phyloP scores from a whole-genome alignment of 2,113 vertebrate genomes.

The Mystacornis crossleyi region DNA sequence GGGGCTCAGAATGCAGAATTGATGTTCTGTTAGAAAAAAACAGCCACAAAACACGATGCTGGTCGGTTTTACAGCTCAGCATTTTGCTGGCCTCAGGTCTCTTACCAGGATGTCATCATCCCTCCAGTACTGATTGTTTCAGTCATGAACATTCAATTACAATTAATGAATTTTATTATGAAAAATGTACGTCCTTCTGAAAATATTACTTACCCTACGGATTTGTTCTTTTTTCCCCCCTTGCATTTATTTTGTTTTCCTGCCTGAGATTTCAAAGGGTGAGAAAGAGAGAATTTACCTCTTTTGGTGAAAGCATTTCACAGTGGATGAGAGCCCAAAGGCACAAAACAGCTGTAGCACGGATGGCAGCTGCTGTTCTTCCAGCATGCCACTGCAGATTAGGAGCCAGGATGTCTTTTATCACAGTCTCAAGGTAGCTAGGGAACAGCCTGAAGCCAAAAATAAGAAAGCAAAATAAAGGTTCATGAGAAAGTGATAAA shows the following conservation, averaged over 20 bases:
- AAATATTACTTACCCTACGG: neutral
- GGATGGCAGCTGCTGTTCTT: constrained; percentile 86
- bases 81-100: neutral
- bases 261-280: neutral
- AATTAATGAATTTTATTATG: neutral
- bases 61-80: neutral
- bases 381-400: constrained; percentile 94
- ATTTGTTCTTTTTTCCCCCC: accelerated
- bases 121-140: neutral
- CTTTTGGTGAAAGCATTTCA: constrained; percentile 73
- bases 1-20: neutral
- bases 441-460: constrained; percentile 79
- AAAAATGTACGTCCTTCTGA: neutral
- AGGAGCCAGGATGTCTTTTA: constrained; percentile 85
- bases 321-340: constrained; percentile 86
- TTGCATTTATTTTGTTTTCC: neutral
- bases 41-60: neutral
- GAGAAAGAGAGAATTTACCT: constrained; percentile 75
- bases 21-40: neutral
- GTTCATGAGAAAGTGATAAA: constrained; percentile 43
- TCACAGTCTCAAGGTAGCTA: constrained; percentile 79
- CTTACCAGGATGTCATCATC: neutral
- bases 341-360: constrained; percentile 88
- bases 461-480: constrained; percentile 25
- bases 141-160: neutral